Evolutionary conservation across 2,113 vertebrate genomes (phyloP).

Genomic region (Lates calcarifer): DNA sequence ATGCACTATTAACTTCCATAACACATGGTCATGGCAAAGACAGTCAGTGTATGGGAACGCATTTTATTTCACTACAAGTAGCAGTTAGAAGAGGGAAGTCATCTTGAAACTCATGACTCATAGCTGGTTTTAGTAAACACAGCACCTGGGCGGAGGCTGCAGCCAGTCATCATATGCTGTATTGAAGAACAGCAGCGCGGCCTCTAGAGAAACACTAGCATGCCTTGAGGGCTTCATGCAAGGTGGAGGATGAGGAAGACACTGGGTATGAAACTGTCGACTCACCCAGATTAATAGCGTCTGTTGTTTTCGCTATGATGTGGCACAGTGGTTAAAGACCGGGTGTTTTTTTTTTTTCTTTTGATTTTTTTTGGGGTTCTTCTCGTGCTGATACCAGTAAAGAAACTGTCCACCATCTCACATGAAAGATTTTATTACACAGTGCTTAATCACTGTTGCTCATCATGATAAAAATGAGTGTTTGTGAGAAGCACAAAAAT

Average conservation of each 20-base stretch:
- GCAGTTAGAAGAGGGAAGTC: constrained; percentile 59
- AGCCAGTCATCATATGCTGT: not conserved
- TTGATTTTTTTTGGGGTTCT: not conserved
- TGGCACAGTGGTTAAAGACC: constrained; percentile 27
- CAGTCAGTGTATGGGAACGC: constrained; percentile 26
- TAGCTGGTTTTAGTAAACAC: constrained; percentile 31
- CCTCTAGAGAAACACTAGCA: constrained; percentile 35
- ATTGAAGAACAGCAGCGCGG: constrained; percentile 13
- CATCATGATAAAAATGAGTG: constrained; percentile 9
- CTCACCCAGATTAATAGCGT: constrained; percentile 53
- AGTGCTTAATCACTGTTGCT: constrained; percentile 60
- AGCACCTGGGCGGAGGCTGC: constrained; percentile 41
- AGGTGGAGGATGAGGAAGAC: constrained; percentile 38
- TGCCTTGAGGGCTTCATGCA: constrained; percentile 41
- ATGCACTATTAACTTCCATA: constrained; percentile 7
- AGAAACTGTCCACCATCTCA: constrained; percentile 52
- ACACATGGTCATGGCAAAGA: constrained; percentile 43
- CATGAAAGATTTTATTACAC: constrained; percentile 18
- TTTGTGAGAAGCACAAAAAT: constrained; percentile 42
- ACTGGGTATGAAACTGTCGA: constrained; percentile 55
- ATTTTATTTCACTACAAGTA: constrained; percentile 46
- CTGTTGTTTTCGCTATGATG: constrained; percentile 65
- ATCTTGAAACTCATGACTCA: constrained; percentile 63
- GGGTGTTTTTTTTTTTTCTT: constrained; percentile 7
- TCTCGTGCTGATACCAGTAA: constrained; percentile 48